Percentiles rank a stretch among this genome's conserved stretches.
These are phyloP conservation scores for Pogonophryne albipinna DNA, from an alignment of 2,797 vertebrate species.

Conservation along the genomic window DNA sequence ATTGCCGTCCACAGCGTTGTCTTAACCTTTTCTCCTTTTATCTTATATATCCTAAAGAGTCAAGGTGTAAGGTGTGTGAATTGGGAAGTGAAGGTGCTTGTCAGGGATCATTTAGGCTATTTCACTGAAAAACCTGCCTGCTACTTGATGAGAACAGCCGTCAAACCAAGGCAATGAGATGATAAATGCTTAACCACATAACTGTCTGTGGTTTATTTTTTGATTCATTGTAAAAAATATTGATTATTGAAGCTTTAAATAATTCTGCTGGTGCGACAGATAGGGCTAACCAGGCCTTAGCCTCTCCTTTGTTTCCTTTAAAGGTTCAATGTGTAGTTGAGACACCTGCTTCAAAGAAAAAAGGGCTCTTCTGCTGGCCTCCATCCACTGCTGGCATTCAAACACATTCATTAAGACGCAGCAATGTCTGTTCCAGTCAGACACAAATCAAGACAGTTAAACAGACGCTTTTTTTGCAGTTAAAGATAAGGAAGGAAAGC, in stretches of 20 bases:
- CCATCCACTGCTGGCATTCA: too few relatives aligned
- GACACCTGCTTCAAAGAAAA: too few relatives aligned
- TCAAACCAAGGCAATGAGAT: neutral
- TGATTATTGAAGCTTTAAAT: too few relatives aligned
- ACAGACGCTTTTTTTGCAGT: conserved; percentile 50
- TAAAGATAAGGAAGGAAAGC: conserved; percentile 71
- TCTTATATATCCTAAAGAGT: neutral
- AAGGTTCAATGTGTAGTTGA: too few relatives aligned
- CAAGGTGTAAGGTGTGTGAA: neutral
- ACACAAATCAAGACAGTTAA: conserved; percentile 56
- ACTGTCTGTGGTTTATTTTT: neutral
- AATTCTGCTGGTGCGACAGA: too few relatives aligned
- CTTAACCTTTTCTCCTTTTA: neutral
- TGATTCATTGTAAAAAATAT: too few relatives aligned
- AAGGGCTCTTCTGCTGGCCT: too few relatives aligned
- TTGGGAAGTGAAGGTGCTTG: neutral
- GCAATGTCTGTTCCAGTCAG: conserved; percentile 49
- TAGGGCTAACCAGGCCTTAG: too few relatives aligned
- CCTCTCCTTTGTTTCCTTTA: too few relatives aligned
- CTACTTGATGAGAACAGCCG: neutral
- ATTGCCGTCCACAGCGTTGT: neutral
- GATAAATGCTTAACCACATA: too few relatives aligned
- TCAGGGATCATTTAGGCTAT: neutral
- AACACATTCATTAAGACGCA: neutral
- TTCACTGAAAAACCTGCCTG: too few relatives aligned